Percentiles rank a stretch among this genome's conserved stretches.
Evolutionary conservation across 92 coral and sea anemone species (phyloP).

Genomic region (Epizoanthus rinbou): DNA sequence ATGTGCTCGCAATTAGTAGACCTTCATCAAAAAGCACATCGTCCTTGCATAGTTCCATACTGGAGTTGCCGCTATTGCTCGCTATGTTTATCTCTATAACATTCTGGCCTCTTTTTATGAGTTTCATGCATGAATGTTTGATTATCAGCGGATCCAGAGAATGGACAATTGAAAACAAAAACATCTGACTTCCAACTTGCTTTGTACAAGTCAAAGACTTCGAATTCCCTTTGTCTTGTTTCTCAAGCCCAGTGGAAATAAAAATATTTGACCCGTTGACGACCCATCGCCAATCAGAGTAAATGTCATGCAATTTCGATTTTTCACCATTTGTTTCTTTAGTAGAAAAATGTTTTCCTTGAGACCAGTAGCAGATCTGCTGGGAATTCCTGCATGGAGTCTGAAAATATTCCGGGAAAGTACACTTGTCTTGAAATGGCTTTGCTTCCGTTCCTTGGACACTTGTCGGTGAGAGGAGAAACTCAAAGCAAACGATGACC

Average conservation of each 20-base stretch:
- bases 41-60: conserved; percentile 44
- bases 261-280: conserved; percentile 20
- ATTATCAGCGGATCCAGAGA: background rate
- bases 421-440: conserved; percentile 1
- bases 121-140: conserved; percentile 54
- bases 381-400: conserved; percentile 17
- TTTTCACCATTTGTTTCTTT: conserved; percentile 9
- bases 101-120: conserved; percentile 60
- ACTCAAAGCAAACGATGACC: background rate
- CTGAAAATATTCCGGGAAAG: conserved; percentile 25
- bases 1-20: conserved; percentile 56
- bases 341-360: conserved; percentile 35
- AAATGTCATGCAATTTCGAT: conserved; percentile 21
- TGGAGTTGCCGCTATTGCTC: conserved; percentile 18
- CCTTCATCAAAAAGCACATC: conserved; percentile 21
- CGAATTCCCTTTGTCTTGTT: background rate
- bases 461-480: background rate
- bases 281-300: conserved; percentile 37
- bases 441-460: background rate
- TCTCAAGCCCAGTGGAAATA: conserved; percentile 14
- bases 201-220: conserved; percentile 25
- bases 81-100: conserved; percentile 59
- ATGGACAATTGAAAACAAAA: background rate
- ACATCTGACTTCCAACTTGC: conserved; percentile 9
- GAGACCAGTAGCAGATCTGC: conserved; percentile 32